Conservation (phyloP, 2,888 invertebrate genomes). For the Proisotoma minuta region DNA sequence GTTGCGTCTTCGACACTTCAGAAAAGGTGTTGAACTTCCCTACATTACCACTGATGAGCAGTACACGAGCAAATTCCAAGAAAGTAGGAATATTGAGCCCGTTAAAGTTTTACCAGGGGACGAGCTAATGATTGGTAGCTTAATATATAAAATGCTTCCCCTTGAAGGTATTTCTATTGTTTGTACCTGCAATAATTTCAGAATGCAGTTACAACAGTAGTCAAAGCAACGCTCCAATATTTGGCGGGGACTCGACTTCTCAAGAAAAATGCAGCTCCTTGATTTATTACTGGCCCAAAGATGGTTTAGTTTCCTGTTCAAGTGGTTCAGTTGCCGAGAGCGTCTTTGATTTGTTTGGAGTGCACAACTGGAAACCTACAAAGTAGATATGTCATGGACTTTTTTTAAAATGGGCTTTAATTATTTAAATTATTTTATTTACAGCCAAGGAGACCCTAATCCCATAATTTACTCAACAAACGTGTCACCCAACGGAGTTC, state of each 20-base stretch:
- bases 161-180: neutral
- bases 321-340: no score
- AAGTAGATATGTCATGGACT: no score
- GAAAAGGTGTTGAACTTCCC: conserved; percentile 9
- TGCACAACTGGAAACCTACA: no score
- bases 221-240: neutral
- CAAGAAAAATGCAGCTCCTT: neutral
- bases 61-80: neutral
- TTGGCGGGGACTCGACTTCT: neutral
- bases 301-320: neutral
- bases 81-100: neutral
- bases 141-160: neutral
- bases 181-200: no score
- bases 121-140: neutral
- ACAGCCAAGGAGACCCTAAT: no score
- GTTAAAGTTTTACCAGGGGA: neutral
- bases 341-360: no score
- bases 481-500: no score
- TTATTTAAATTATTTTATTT: no score
- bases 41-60: conserved; percentile 9
- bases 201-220: conserved; percentile 3
- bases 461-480: no score
- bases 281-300: neutral
- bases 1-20: conserved; percentile 9
- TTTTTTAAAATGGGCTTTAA: no score